Percentiles rank a stretch among this genome's conserved stretches.
Evolutionary conservation across 1,140 invertebrate species (phyloP).

Genomic region (Halesus radiatus): DNA sequence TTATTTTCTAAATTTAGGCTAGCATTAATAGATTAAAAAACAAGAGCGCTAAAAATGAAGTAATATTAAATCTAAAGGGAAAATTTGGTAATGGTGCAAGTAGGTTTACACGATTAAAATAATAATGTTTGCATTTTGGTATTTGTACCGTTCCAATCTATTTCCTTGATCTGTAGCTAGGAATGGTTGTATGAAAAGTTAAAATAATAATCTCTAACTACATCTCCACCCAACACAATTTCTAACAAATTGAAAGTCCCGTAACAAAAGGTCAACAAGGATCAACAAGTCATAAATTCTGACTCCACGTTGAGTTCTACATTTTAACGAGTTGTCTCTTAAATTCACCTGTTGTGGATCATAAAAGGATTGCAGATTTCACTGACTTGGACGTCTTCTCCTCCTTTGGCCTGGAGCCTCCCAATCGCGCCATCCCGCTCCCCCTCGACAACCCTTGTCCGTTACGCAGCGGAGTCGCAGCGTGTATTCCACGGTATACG

Average conservation of each 20-base stretch:
- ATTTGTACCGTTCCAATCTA: too few species aligned
- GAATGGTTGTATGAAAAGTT: too few species aligned
- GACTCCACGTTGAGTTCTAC: background rate
- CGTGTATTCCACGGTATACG: slow-evolving; percentile 30
- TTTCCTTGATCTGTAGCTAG: too few species aligned
- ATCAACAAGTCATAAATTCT: background rate
- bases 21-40: too few species aligned
- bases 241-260: background rate
- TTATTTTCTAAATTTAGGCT: too few species aligned
- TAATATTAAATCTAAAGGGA: too few species aligned
- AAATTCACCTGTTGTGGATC: slow-evolving; percentile 19
- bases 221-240: background rate
- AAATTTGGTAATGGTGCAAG: too few species aligned
- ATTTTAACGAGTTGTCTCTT: background rate
- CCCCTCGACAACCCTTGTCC: background rate
- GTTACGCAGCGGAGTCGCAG: slow-evolving; percentile 28
- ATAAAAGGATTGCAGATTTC: background rate
- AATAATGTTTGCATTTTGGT: too few species aligned
- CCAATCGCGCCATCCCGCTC: background rate
- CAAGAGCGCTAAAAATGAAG: too few species aligned
- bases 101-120: too few species aligned
- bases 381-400: background rate
- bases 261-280: too few species aligned
- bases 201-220: background rate
- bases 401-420: background rate